Conservation (phyloP, 2,888 invertebrate species). For the Tetrapedia diversipes region DNA sequence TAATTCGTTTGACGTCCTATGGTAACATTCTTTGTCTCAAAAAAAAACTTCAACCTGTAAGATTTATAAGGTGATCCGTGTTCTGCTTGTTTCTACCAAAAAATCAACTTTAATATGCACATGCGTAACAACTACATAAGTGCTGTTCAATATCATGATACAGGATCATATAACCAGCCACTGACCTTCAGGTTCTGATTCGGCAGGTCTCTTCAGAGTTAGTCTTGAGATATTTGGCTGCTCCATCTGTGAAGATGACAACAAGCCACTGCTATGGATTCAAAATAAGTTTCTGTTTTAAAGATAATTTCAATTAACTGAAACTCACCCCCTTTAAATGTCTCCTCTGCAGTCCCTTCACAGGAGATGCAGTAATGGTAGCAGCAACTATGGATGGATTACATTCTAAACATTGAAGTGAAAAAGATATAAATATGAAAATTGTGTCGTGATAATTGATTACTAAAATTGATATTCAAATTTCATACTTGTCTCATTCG, state of each 20-base stretch:
- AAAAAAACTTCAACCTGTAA: slow-evolving; percentile 44
- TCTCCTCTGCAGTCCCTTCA: slow-evolving; percentile 63
- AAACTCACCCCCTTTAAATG: slow-evolving; percentile 68
- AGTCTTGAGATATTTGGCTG: slow-evolving; percentile 65
- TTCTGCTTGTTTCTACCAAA: slow-evolving; percentile 47
- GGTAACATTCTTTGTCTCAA: background rate
- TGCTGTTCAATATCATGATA: background rate
- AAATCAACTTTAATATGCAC: slow-evolving; percentile 16
- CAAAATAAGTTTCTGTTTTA: background rate
- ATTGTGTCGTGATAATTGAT: background rate
- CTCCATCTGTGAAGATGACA: slow-evolving; percentile 71
- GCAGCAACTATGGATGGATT: slow-evolving; percentile 58
- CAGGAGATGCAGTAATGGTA: slow-evolving; percentile 56
- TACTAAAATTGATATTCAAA: slow-evolving; percentile 52
- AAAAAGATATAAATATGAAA: slow-evolving; percentile 1
- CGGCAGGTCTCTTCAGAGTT: slow-evolving; percentile 73
- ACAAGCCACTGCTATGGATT: slow-evolving; percentile 21
- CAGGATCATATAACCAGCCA: slow-evolving; percentile 37
- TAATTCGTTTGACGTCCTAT: slow-evolving; percentile 6
- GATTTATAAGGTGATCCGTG: slow-evolving; percentile 45
- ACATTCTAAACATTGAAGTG: slow-evolving; percentile 62
- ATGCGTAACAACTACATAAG: slow-evolving; percentile 25
- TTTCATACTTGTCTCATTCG: slow-evolving; percentile 69
- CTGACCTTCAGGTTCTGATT: slow-evolving; percentile 77
- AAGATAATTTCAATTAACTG: slow-evolving; percentile 53